Percentiles rank a stretch among this genome's conserved stretches.
Evolutionary conservation across 2,797 vertebrate species (phyloP).

Genomic region (Lutjanus argentimaculatus): DNA sequence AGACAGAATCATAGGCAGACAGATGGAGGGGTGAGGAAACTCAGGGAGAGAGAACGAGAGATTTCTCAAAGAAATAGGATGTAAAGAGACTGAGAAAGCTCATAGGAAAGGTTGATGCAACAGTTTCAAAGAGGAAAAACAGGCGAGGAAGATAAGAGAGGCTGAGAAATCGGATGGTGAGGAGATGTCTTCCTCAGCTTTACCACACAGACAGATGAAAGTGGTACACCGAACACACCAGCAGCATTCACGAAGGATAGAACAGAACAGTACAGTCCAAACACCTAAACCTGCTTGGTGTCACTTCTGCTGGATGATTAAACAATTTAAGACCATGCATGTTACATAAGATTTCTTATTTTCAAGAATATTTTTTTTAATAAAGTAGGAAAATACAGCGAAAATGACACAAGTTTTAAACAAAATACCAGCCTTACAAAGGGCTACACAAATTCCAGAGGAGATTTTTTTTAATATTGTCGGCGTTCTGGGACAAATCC

Average conservation of each 20-base stretch:
- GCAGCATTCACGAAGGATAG: constrained; percentile 21
- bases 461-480: constrained; percentile 11
- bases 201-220: constrained; percentile 49
- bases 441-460: constrained; percentile 18
- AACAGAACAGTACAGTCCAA: constrained; percentile 28
- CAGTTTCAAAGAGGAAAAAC: constrained; percentile 53
- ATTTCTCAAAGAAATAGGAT: constrained; percentile 46
- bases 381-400: constrained; percentile 14
- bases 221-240: constrained; percentile 32
- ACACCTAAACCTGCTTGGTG: constrained; percentile 18
- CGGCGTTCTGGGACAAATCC: constrained; percentile 34
- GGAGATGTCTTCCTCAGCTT: constrained; percentile 54
- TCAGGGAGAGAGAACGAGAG: constrained; percentile 34
- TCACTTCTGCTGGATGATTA: constrained; percentile 21
- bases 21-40: constrained; percentile 56
- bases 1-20: constrained; percentile 61
- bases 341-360: constrained; percentile 10
- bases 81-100: constrained; percentile 37
- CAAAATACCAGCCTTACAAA: constrained; percentile 14
- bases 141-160: constrained; percentile 54
- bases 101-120: constrained; percentile 53
- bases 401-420: constrained; percentile 25
- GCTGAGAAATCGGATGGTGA: constrained; percentile 28
- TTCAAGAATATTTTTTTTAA: background rate
- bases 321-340: constrained; percentile 17